These are phyloP conservation scores for Drosophila funebris DNA, from an alignment of 1,140 invertebrate genomes.

Conservation along the genomic window DNA sequence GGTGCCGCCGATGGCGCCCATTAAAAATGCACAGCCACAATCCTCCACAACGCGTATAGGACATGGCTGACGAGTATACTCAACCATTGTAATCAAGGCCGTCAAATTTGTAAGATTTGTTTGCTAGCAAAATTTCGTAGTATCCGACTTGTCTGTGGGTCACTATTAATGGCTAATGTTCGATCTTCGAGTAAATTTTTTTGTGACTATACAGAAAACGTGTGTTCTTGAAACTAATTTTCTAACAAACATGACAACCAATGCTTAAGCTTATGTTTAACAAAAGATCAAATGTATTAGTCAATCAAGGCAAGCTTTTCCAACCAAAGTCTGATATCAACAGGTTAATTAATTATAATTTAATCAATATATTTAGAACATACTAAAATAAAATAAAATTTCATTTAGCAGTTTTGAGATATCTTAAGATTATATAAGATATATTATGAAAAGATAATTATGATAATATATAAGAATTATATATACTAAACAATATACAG, in stretches of 20 bases:
- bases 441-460: no score
- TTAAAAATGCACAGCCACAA: conserved; percentile 69
- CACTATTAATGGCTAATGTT: conserved; percentile 6
- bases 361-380: no score
- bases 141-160: neutral
- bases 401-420: no score
- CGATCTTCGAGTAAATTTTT: conserved; percentile 9
- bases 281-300: neutral
- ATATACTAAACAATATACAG: no score
- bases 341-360: no score
- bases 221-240: conserved; percentile 29
- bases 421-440: no score
- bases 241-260: conserved; percentile 18
- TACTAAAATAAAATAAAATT: no score
- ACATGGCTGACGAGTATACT: conserved; percentile 69
- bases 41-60: conserved; percentile 70
- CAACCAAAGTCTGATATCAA: no score
- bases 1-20: conserved; percentile 63
- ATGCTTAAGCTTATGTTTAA: neutral
- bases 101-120: conserved; percentile 13
- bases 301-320: neutral
- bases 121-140: conserved; percentile 21
- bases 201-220: conserved; percentile 24
- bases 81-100: conserved; percentile 38
- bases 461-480: no score